Percentiles rank a stretch among this genome's conserved stretches.
These are phyloP conservation scores for Halcyon badia DNA, from an alignment of 2,797 vertebrate species.

Conservation along the genomic window DNA sequence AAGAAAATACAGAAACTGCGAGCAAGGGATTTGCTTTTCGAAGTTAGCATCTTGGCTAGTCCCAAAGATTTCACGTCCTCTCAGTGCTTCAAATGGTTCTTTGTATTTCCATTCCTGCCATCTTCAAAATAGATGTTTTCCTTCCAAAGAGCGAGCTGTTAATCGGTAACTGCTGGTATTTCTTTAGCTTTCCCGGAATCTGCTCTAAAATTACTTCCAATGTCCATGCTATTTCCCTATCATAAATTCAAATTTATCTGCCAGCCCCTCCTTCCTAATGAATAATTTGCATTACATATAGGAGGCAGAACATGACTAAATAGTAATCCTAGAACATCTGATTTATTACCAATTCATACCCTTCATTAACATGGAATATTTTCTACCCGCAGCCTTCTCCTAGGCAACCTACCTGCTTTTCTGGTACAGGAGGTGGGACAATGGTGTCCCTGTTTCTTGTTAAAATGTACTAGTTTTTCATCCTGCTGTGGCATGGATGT, in stretches of 20 bases:
- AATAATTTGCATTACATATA: background rate
- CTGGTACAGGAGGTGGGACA: conserved; percentile 3
- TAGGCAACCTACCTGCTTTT: conserved; percentile 61
- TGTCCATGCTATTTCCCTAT: background rate
- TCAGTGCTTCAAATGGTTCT: background rate
- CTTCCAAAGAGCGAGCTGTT: background rate
- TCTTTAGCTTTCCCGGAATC: background rate
- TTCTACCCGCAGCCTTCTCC: conserved; percentile 26
- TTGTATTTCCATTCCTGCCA: background rate
- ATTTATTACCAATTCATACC: conserved; percentile 44
- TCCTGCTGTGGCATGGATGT: background rate
- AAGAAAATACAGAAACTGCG: background rate
- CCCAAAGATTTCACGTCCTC: background rate
- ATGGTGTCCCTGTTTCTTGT: background rate
- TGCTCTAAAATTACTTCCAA: background rate
- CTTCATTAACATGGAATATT: conserved; percentile 12
- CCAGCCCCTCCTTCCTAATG: background rate
- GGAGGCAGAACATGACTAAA: conserved; percentile 10
- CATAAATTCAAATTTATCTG: background rate
- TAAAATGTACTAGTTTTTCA: background rate
- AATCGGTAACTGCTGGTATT: background rate
- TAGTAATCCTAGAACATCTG: conserved; percentile 21
- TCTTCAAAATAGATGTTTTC: background rate
- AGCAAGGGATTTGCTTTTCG: background rate
- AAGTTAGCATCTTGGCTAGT: background rate